A percentile compares a stretch with the other conserved stretches of the same genome.
Evolutionary conservation across 2,888 invertebrate genomes (phyloP).

Genomic region (Graphium colonna): DNA sequence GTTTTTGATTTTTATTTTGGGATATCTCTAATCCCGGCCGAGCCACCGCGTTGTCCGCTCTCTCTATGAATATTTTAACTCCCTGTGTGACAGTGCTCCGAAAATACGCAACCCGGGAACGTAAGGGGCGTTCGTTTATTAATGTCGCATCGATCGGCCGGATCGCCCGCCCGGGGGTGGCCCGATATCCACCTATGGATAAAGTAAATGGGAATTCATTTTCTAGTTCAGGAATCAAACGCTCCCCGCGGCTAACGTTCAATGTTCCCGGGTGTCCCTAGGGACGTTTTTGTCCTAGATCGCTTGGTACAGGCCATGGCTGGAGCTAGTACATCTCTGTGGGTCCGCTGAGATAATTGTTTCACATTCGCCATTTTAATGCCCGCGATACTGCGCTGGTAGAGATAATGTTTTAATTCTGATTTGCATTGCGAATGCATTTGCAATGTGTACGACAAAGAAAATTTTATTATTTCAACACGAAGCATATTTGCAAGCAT

Average conservation of each 20-base stretch:
- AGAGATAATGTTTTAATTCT: no score
- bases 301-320: constrained; percentile 43
- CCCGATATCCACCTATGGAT: constrained; percentile 39
- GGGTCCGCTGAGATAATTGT: constrained; percentile 53
- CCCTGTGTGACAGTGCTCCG: constrained; percentile 50
- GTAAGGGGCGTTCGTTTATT: constrained; percentile 56
- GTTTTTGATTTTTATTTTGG: constrained; percentile 36
- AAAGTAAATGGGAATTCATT: constrained; percentile 70
- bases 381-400: background rate
- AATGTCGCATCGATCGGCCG: constrained; percentile 60
- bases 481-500: no score
- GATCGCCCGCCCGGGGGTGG: constrained; percentile 41
- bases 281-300: constrained; percentile 46
- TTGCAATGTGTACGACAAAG: no score
- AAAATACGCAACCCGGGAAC: constrained; percentile 50
- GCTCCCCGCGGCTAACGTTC: constrained; percentile 49
- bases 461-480: no score
- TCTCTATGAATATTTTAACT: constrained; percentile 70
- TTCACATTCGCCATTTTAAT: constrained; percentile 37
- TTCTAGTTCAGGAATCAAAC: constrained; percentile 74
- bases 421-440: constrained; percentile 1
- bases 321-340: constrained; percentile 28
- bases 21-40: constrained; percentile 57
- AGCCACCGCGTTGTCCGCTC: constrained; percentile 52
- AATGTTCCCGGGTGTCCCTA: constrained; percentile 48